Percentiles rank a stretch among this genome's conserved stretches.
Conservation (phyloP, 1,140 invertebrate species). For the Macrobrachium nipponense region DNA sequence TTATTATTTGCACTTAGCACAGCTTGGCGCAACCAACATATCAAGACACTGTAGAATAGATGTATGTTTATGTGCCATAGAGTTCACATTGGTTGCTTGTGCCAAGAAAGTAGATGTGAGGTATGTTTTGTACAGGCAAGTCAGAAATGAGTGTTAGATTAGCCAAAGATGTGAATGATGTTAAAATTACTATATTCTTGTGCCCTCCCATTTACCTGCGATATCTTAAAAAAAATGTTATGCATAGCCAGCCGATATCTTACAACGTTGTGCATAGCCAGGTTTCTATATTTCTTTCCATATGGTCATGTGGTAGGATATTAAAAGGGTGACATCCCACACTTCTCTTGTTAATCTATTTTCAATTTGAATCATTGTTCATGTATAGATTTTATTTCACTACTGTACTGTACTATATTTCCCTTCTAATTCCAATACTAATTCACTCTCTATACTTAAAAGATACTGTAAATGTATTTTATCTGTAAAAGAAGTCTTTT, state of each 20-base stretch:
- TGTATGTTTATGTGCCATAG: constrained; percentile 55
- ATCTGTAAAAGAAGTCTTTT: too few species aligned
- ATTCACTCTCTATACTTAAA: too few species aligned
- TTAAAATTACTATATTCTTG: constrained; percentile 50
- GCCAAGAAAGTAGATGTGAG: constrained; percentile 47
- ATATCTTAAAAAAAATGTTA: constrained; percentile 13
- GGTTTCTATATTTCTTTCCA: constrained; percentile 24
- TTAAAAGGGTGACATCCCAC: constrained; percentile 28
- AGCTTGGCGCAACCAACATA: constrained; percentile 61
- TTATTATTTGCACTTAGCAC: constrained; percentile 35
- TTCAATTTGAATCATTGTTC: constrained; percentile 23
- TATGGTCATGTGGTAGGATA: constrained; percentile 21
- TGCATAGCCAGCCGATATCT: constrained; percentile 2
- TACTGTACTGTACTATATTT: constrained; percentile 5
- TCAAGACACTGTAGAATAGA: constrained; percentile 52
- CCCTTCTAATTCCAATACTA: background rate
- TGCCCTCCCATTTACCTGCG: constrained; percentile 51
- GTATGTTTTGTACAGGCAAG: constrained; percentile 56
- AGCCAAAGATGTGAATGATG: constrained; percentile 57
- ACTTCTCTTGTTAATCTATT: constrained; percentile 12
- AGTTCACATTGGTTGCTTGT: constrained; percentile 60
- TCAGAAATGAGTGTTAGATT: constrained; percentile 51
- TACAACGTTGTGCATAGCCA: background rate
- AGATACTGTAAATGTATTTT: too few species aligned
- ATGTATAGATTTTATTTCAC: constrained; percentile 23